Percentiles rank a stretch among this genome's conserved stretches.
Evolutionary conservation across 1,140 invertebrate species (phyloP).

Genomic region (Lepidurus packardi): DNA sequence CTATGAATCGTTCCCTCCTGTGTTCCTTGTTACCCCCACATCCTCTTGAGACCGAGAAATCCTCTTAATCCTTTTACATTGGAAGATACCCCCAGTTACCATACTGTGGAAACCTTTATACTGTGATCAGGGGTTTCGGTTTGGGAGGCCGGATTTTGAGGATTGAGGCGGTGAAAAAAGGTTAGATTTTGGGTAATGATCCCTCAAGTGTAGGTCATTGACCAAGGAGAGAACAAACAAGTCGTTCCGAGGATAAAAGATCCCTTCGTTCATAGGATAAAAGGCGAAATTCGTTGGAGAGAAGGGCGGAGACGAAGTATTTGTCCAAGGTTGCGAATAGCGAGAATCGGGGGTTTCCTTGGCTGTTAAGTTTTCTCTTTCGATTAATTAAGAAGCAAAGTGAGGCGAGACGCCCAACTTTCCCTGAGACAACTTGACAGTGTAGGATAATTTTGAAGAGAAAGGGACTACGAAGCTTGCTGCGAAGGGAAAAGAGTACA

Average conservation of each 20-base stretch:
- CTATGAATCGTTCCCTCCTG: too few relatives aligned
- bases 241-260: too few relatives aligned
- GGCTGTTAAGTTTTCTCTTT: neutral
- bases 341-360: neutral
- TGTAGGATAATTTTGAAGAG: neutral
- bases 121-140: neutral
- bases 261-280: neutral
- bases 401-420: neutral
- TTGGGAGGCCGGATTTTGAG: neutral
- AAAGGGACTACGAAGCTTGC: neutral
- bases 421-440: neutral
- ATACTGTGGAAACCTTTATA: too few relatives aligned
- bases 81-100: too few relatives aligned
- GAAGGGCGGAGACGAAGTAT: neutral
- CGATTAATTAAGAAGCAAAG: neutral
- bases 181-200: neutral
- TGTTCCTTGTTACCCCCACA: too few relatives aligned
- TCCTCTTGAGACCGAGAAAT: too few relatives aligned
- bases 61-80: too few relatives aligned
- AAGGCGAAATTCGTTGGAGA: neutral
- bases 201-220: neutral
- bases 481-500: neutral
- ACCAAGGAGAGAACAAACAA: neutral
- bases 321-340: neutral
- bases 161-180: neutral